Conservation (phyloP, 2,888 invertebrate genomes). For the Synergus japonicus region DNA sequence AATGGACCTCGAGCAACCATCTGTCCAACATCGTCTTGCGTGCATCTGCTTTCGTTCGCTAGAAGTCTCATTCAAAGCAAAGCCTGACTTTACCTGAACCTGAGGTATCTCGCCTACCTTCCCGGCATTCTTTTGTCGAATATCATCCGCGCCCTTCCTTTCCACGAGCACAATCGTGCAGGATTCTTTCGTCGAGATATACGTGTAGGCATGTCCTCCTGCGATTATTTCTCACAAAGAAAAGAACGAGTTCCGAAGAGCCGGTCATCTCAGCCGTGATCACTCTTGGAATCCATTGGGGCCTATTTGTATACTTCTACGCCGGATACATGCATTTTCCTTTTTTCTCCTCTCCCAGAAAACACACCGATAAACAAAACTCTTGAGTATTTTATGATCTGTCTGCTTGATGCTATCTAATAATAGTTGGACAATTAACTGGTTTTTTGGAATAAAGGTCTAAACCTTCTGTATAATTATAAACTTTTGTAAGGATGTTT, state of each 20-base stretch:
- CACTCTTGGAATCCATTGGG: conserved; percentile 27
- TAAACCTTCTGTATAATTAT: neutral
- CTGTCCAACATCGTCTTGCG: conserved; percentile 55
- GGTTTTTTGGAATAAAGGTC: neutral
- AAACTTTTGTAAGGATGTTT: too few relatives aligned
- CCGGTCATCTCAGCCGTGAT: conserved; percentile 30
- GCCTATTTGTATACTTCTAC: conserved; percentile 33
- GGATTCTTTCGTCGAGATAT: conserved; percentile 38
- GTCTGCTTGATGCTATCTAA: neutral
- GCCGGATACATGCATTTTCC: conserved; percentile 25
- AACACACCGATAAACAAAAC: conserved; percentile 33
- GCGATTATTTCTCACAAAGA: conserved; percentile 35
- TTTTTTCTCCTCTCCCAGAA: neutral
- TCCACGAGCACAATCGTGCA: conserved; percentile 35
- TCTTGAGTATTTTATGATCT: conserved; percentile 14
- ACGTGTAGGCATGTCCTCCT: conserved; percentile 38
- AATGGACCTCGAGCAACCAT: conserved; percentile 53
- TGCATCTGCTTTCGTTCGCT: conserved; percentile 68
- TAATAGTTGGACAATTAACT: conserved; percentile 35
- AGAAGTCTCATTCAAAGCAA: conserved; percentile 66
- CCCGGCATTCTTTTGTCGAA: conserved; percentile 61
- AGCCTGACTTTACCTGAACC: conserved; percentile 66
- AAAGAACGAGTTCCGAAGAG: conserved; percentile 26
- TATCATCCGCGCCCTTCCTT: conserved; percentile 59
- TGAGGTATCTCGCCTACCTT: conserved; percentile 50